Conservation (phyloP, 1,140 invertebrate species). For the Neotoxoptera formosana region DNA sequence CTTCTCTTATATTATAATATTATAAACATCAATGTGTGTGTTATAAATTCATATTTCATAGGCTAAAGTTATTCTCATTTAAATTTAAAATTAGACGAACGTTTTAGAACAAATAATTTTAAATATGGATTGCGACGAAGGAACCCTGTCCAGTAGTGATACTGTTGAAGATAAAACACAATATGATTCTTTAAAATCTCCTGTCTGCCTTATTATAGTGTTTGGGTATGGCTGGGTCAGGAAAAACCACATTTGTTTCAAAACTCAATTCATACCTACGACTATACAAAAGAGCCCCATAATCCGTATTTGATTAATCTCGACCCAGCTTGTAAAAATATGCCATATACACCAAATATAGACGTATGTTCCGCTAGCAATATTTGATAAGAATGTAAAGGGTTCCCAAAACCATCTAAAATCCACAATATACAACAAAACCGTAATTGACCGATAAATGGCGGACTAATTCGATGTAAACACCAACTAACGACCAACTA, state of each 20-base stretch:
- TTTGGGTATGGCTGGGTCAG: slow-evolving; percentile 76
- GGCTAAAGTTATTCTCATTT: not conserved
- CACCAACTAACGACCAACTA: no score
- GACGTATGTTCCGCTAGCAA: no score
- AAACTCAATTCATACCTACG: slow-evolving; percentile 75
- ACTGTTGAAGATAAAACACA: not conserved
- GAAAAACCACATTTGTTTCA: slow-evolving; percentile 89
- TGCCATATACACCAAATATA: slow-evolving; percentile 94
- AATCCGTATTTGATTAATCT: slow-evolving; percentile 97
- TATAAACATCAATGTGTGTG: no score
- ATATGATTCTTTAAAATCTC: slow-evolving; percentile 60
- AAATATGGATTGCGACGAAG: slow-evolving; percentile 16
- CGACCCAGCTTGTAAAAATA: slow-evolving; percentile 95
- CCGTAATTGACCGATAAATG: no score
- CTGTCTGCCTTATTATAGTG: slow-evolving; percentile 81
- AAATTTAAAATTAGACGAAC: no score
- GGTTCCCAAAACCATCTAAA: no score
- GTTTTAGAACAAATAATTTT: not conserved
- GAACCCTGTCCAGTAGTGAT: not conserved
- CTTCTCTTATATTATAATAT: no score
- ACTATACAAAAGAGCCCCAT: slow-evolving; percentile 67
- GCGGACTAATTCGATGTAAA: no score
- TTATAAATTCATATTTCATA: no score
- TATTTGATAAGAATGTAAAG: no score
- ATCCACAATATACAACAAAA: no score